Evolutionary conservation across 2,113 vertebrate species (phyloP).

Genomic region (Rutilus rutilus): DNA sequence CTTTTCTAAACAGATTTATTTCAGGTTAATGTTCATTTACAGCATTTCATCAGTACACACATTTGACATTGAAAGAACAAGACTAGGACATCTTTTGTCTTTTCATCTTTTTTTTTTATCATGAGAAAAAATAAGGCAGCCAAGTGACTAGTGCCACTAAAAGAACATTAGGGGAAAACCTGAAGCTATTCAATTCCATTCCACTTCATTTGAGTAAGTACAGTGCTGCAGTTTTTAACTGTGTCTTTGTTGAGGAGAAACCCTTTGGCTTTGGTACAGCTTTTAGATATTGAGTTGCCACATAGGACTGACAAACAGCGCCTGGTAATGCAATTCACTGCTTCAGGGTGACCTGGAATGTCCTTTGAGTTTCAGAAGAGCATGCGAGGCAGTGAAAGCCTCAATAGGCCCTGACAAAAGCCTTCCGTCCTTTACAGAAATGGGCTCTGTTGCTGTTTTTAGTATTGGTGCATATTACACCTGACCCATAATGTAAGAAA

Average conservation of each 20-base stretch:
- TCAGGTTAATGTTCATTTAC: not conserved
- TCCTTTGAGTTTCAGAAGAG: conserved; percentile 23
- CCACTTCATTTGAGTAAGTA: conserved; percentile 51
- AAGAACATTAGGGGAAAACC: conserved; percentile 39
- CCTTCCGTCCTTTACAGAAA: conserved; percentile 14
- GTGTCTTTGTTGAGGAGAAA: conserved; percentile 32
- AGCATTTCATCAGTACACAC: not conserved
- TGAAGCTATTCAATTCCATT: conserved; percentile 49
- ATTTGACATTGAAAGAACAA: not conserved
- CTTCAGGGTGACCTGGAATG: conserved; percentile 40
- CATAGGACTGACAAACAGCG: conserved; percentile 38
- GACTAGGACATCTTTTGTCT: conserved; percentile 17
- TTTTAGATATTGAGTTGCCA: conserved; percentile 22
- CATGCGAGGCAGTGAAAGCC: conserved; percentile 11
- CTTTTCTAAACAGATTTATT: not conserved
- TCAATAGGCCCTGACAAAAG: conserved; percentile 41
- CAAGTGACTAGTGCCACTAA: conserved; percentile 52
- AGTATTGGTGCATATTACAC: conserved; percentile 31
- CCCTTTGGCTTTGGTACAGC: conserved; percentile 42
- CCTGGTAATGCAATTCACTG: conserved; percentile 56
- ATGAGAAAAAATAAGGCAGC: conserved; percentile 34
- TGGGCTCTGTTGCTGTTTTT: conserved; percentile 28
- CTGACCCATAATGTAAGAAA: conserved; percentile 34
- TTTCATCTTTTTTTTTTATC: not conserved
- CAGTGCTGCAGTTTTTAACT: conserved; percentile 35